phyloP scores from a whole-genome alignment of 1,140 invertebrate species.

The Galendromus occidentalis region DNA sequence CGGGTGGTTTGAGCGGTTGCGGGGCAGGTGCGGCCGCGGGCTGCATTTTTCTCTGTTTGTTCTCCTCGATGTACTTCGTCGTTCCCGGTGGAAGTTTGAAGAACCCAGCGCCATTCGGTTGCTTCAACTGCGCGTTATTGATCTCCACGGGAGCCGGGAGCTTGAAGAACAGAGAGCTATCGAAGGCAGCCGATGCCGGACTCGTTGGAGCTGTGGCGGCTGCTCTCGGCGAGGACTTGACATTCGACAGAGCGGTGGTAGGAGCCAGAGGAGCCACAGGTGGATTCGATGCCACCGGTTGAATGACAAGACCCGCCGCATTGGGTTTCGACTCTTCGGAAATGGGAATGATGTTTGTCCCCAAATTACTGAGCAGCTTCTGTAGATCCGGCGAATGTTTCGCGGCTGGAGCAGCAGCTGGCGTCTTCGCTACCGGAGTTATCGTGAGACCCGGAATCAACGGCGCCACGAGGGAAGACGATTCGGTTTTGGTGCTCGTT shows the following conservation, averaged over 20 bases:
- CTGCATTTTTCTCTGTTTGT: not conserved
- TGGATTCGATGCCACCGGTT: not conserved
- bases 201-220: too few relatives aligned
- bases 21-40: not conserved
- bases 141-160: not conserved
- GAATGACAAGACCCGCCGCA: not conserved
- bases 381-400: not conserved
- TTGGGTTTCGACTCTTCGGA: not conserved
- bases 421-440: not conserved
- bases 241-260: not conserved
- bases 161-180: not conserved
- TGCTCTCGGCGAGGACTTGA: too few relatives aligned
- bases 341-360: slow-evolving; percentile 1
- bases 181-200: not conserved
- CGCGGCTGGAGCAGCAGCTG: not conserved
- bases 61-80: slow-evolving; percentile 1
- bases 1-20: not conserved
- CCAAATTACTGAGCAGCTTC: not conserved
- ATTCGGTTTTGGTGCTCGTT: not conserved
- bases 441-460: not conserved
- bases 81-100: not conserved
- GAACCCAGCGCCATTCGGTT: not conserved
- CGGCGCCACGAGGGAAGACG: not conserved
- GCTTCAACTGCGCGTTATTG: not conserved
- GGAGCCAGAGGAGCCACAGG: not conserved